Evolutionary conservation across 2,888 invertebrate genomes (phyloP), one percentile per base, ranked within the genome.

Genomic region (Athalia rosae): DNA sequence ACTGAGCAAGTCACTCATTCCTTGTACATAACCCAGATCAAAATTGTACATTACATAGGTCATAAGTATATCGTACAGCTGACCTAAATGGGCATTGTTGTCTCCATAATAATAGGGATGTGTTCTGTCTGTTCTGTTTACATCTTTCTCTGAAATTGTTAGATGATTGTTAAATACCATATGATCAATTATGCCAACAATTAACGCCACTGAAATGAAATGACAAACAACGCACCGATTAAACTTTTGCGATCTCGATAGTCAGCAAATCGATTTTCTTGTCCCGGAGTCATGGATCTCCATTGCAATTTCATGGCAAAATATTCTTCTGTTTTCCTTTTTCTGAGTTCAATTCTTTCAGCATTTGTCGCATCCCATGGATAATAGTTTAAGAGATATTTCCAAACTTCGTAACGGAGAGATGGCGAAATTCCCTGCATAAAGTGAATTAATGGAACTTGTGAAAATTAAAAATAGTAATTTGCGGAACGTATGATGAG

Each of bases 31-130:
- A 11, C 97, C 99, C 84, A 99, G 91, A 91, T 99, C 99, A 89
- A 99, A 99, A 91, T 99, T 98, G 88, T 98, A 99, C 99, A 99
- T 99, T 58, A 98, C 95, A 88, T 99, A 99, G 0, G 99, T 99
- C 97, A 99, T 97, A 3, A 99, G 92, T 82, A 99, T 97, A 87
- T 99, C 98, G 83, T 96, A 94, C 3, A 99, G 90, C 11, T 95
- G 92, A 78, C 93, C 92, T 76, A 99, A 90, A 90, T 99, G 98
- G 0, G 95, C 94, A 90, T 99, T 99, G 84, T 96, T 94, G 80
- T 98, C 98, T 0, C 98, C 99, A n/a, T 96, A 94, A 90, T 95
- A 99, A 90, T 95, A 99, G 6, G 95, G 94, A 84, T 97, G 94
- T 0, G 95, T 95, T 82, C 99, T 92, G 88, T 99, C 99, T 0